Evolutionary conservation across 2,797 vertebrate genomes (phyloP).

Genomic region (Cossypha niveicapilla): DNA sequence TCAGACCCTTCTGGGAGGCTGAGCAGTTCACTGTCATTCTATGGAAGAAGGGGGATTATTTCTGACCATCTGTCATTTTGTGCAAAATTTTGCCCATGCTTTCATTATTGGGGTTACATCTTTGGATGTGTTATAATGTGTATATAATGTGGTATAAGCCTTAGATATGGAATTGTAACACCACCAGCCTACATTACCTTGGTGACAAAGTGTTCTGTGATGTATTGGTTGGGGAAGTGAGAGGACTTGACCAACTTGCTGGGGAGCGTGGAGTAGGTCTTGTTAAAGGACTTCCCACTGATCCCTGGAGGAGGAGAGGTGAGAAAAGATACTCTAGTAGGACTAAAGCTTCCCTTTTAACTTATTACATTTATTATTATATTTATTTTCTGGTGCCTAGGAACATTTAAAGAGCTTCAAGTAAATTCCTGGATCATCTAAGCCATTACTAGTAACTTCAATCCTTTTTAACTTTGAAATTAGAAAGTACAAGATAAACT

Average conservation of each 20-base stretch:
- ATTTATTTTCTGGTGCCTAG: background rate
- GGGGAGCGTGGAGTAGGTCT: constrained; percentile 90
- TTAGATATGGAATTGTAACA: background rate
- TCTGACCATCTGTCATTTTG: background rate
- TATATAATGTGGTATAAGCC: background rate
- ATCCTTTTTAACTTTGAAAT: background rate
- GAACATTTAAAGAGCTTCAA: background rate
- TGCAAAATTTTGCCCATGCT: background rate
- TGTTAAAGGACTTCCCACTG: constrained; percentile 88
- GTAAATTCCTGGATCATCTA: background rate
- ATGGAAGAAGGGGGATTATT: background rate
- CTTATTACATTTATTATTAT: background rate
- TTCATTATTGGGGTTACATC: background rate
- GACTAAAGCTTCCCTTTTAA: background rate
- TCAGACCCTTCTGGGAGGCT: background rate
- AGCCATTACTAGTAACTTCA: background rate
- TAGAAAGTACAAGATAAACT: background rate
- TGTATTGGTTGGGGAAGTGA: constrained; percentile 93
- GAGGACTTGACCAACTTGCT: constrained; percentile 92
- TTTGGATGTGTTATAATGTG: background rate
- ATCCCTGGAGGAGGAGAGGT: constrained; percentile 73
- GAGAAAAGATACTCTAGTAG: background rate
- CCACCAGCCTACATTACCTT: constrained; percentile 77
- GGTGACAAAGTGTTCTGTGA: constrained; percentile 93
- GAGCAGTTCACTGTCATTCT: background rate